Evolutionary conservation across 2,888 invertebrate species (phyloP).

Genomic region (Ectobius pallidus): DNA sequence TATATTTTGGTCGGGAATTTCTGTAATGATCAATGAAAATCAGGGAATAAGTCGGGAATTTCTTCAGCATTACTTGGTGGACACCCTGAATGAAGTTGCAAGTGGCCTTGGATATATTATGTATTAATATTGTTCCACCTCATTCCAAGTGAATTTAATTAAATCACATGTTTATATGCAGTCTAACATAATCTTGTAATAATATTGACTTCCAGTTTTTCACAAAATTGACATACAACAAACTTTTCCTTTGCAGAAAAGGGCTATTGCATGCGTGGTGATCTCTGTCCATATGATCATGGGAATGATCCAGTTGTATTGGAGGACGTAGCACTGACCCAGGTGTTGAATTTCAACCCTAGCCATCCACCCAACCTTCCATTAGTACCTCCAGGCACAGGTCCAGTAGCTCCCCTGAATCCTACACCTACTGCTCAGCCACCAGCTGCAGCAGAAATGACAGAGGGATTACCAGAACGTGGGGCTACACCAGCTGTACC

Average conservation of each 20-base stretch:
- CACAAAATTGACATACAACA: too few species aligned
- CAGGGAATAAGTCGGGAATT: too few species aligned
- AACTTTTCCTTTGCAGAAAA: slow-evolving; percentile 70
- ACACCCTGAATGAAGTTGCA: too few species aligned
- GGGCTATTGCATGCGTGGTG: slow-evolving; percentile 95
- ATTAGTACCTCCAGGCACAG: slow-evolving; percentile 21
- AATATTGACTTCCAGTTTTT: too few species aligned
- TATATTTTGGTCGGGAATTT: too few species aligned
- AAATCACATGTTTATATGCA: too few species aligned
- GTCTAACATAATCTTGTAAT: too few species aligned
- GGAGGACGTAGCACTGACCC: slow-evolving; percentile 76
- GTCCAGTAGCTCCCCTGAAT: slow-evolving; percentile 46
- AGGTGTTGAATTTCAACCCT: slow-evolving; percentile 54
- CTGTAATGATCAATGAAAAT: too few species aligned
- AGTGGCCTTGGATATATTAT: too few species aligned
- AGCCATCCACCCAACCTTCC: slow-evolving; percentile 46
- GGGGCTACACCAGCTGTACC: slow-evolving; percentile 8
- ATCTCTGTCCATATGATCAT: slow-evolving; percentile 96
- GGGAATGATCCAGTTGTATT: slow-evolving; percentile 95
- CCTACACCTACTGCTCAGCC: slow-evolving; percentile 47
- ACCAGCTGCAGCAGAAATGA: slow-evolving; percentile 10
- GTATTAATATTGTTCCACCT: too few species aligned
- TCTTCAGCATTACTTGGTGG: too few species aligned
- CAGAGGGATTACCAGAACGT: slow-evolving; percentile 11
- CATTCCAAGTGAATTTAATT: too few species aligned